Evolutionary conservation across 1,140 invertebrate genomes (phyloP).

Genomic region (Bombus soroeensis): DNA sequence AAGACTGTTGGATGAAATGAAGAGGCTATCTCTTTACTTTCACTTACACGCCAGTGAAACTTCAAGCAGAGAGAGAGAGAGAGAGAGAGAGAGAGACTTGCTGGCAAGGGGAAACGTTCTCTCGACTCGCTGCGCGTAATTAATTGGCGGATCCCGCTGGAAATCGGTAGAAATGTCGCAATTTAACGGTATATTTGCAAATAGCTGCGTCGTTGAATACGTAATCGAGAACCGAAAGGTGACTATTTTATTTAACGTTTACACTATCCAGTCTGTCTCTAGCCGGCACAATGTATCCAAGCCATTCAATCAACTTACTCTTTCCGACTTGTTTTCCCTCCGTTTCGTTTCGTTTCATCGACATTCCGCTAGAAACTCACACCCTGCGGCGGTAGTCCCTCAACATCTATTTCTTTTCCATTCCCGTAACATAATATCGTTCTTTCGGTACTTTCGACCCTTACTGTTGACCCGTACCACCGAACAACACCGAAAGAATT

Average conservation of each 20-base stretch:
- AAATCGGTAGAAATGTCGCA: background rate
- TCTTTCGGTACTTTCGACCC: background rate
- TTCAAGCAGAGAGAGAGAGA: background rate
- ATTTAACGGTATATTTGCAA: background rate
- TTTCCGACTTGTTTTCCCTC: background rate
- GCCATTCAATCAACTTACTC: background rate
- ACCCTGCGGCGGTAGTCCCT: background rate
- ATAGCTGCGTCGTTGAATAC: background rate
- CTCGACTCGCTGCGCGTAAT: background rate
- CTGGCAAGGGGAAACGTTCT: background rate
- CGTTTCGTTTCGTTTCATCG: background rate
- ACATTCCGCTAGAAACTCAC: background rate
- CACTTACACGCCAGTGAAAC: background rate
- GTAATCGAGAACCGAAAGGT: background rate
- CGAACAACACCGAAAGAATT: background rate
- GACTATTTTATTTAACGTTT: background rate
- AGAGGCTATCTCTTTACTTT: constrained; percentile 1
- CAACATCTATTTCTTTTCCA: background rate
- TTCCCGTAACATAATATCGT: background rate
- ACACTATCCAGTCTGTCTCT: background rate
- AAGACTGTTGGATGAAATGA: background rate
- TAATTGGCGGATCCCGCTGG: background rate
- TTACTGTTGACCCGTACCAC: background rate
- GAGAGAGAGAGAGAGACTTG: too few relatives aligned
- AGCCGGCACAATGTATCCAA: background rate